Base-by-base conservation (phyloP, 1,140 invertebrate species). In the Olivierus martensii region DNA sequence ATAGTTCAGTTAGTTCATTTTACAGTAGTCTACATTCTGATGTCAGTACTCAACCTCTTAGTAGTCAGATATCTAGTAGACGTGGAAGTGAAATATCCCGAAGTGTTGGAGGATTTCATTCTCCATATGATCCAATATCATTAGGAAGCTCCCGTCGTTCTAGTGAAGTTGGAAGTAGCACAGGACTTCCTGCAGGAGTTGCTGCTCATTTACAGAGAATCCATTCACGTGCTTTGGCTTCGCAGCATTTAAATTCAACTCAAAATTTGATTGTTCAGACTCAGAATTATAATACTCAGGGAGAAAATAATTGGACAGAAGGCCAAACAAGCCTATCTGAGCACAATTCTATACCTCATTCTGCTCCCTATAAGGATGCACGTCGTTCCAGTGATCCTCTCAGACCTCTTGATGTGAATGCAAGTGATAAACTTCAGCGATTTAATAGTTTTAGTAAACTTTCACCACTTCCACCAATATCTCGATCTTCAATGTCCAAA, bases 91-190 rank as follows among this genome's bases (percentile, higher is more conserved):
- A 89, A 60, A 78, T 82, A 1, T 86, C 84, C 0, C 52, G 59
- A 2, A 56, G 34, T 48, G 70, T 47, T 66, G 68, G 65, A 28
- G 44, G 61, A 46, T 28, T 28, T 28, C 28, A 28, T 28, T 54
- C 49, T n/a, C 82, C 83, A 22, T 95, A 92, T 63, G 91, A 95
- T 72, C 90, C 82, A 6, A 88, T 90, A 57, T 90, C 87, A 41
- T 79, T 84, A 37, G 87, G 86, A 21, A 89, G 82, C 60, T 84
- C 82, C 19, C 71, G 84, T 61, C 74, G 83, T 61, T 86, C 83
- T 58, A 85, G 82, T 72, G 66, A 67, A 46, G 61, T 63, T 15
- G 59, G 52, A 14, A 51, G 61, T 38, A 54, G 63, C 37, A 52
- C 67, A 56, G 41, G 69, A 53, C 59, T 70, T 62, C 60, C 70